Evolutionary conservation across 2,113 vertebrate genomes (phyloP).

Genomic region (Pimephales promelas): DNA sequence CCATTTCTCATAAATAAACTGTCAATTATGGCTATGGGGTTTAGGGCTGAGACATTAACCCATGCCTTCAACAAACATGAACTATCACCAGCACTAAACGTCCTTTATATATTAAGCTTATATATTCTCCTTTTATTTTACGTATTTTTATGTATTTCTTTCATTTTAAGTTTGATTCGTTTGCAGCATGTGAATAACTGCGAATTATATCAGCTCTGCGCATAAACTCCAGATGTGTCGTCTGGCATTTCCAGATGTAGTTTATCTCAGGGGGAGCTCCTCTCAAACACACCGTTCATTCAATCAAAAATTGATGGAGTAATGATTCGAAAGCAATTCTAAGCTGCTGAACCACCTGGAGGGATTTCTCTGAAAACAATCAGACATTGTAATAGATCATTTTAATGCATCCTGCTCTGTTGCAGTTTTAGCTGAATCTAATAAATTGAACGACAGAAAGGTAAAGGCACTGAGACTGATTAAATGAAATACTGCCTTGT

Average conservation of each 20-base stretch:
- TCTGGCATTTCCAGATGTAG: conserved; percentile 16
- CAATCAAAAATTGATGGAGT: conserved; percentile 26
- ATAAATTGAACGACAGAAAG: not conserved
- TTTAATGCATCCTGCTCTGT: conserved; percentile 13
- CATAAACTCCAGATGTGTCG: conserved; percentile 12
- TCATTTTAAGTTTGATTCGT: conserved; percentile 2
- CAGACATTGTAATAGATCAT: conserved; percentile 17
- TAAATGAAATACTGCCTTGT: conserved; percentile 1
- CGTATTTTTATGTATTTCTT: not conserved
- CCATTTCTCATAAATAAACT: conserved; percentile 6
- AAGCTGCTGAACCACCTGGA: conserved; percentile 29
- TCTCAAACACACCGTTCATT: conserved; percentile 26
- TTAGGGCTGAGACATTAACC: not conserved
- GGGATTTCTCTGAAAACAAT: conserved; percentile 30
- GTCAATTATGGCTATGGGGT: not conserved
- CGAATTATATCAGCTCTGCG: not conserved
- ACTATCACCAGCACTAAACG: not conserved
- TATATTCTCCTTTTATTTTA: not conserved
- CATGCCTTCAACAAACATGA: not conserved
- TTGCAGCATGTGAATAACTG: not conserved
- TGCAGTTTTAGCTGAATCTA: not conserved
- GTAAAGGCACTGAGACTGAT: not conserved
- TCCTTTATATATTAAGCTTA: not conserved
- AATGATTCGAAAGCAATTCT: conserved; percentile 8
- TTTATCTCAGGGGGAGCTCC: conserved; percentile 11